A percentile compares a stretch with the other conserved stretches of the same genome.
Evolutionary conservation across 2,113 vertebrate genomes (phyloP).

Genomic region (Enhydra lutris): DNA sequence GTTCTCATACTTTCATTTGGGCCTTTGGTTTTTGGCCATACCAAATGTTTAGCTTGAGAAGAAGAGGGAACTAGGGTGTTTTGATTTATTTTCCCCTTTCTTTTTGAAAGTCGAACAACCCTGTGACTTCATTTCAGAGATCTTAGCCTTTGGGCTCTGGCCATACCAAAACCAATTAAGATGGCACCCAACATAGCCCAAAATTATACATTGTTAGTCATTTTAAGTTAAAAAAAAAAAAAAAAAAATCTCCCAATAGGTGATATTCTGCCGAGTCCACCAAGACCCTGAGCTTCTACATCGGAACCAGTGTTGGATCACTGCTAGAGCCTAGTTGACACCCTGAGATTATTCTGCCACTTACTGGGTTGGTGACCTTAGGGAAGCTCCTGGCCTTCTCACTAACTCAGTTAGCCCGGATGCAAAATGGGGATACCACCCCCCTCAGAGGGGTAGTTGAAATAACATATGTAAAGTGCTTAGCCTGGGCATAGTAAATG

Average conservation of each 20-base stretch:
- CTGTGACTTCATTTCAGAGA: conserved; percentile 27
- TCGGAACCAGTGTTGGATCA: not conserved
- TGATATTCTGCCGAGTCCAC: not conserved
- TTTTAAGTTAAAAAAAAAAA: not conserved
- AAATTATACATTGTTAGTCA: not conserved
- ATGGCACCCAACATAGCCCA: not conserved
- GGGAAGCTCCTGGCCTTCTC: not conserved
- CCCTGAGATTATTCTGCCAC: not conserved
- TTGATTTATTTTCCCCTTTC: conserved; percentile 30
- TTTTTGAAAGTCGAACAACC: conserved; percentile 46
- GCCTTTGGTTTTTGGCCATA: not conserved
- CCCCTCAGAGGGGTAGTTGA: not conserved
- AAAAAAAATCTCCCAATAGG: not conserved
- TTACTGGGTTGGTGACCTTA: not conserved
- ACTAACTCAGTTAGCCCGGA: not conserved
- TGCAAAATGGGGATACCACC: not conserved
- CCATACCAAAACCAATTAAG: not conserved
- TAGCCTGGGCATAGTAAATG: not conserved
- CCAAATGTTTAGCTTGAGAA: conserved; percentile 71
- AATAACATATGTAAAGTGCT: not conserved
- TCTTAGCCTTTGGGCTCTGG: not conserved
- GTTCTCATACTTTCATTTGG: not conserved
- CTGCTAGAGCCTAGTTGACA: not conserved
- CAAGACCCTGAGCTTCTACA: not conserved
- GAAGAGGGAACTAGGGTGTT: conserved; percentile 60